Base-by-base conservation (phyloP, 2,113 vertebrate species). In the Embiotoca jacksoni region DNA sequence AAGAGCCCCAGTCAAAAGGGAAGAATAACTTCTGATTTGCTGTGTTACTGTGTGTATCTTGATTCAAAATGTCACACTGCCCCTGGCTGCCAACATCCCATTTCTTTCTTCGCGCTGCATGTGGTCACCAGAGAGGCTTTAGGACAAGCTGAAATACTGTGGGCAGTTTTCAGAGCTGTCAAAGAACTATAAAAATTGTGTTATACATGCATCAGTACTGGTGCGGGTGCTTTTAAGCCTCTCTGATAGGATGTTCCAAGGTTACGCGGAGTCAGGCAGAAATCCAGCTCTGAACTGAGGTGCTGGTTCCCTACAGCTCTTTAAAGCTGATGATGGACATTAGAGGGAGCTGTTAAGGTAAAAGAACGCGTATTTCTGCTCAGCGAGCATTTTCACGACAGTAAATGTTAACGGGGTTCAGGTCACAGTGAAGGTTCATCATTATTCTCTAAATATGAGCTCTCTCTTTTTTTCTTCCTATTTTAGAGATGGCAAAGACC, bases 21-120 rank as follows among this genome's bases (percentile, higher is more conserved):
- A 75, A 66, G 1, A 63, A 73, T 50, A 57, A 13, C 23, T 75
- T 67, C 32, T 71, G 70, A 80, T 86, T 85, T 85, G 47, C 68
- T 61, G 59, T 46, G 50, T 75, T 50, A 32, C 46, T 46, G 33
- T 0, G 4, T 35, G 33, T 70, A 60, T 70, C 74, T 81, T 35
- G n/a, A 83, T 61, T 75, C 15, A 66, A 85, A 87, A 85, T 85
- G 82, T 78, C 84, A 81, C 71, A 30, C 59, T 39, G 61, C 77
- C 66, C 58, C 80, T 7, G 68, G 82, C 60, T 87, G 60, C 81
- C 59, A 35, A 74, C 66, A 69, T 59, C 58, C 52, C 54, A 61
- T 84, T 84, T 68, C 50, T 13, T 66, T 75, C 36, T 73, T 44
- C 39, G 49, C 62, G 15, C 80, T 6, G 36, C 72, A 75, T 77